These are phyloP conservation scores for Caenorhabditis sulstoni DNA, from an alignment of 2,888 invertebrate species.

Conservation along the genomic window DNA sequence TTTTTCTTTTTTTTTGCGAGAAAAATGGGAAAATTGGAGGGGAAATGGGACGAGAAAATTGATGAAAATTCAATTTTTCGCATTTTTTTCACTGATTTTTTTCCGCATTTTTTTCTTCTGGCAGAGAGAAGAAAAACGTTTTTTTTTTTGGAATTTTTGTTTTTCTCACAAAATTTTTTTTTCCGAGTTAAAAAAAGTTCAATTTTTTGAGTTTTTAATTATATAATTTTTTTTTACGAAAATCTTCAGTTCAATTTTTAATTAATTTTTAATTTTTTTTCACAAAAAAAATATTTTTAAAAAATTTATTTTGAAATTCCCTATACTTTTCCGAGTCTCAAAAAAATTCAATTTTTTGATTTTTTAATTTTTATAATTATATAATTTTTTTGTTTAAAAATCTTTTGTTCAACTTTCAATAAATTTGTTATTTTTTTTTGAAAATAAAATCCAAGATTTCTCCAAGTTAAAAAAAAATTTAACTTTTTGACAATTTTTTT, in stretches of 20 bases:
- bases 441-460: too few species aligned
- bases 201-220: neutral
- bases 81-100: too few species aligned
- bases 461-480: too few species aligned
- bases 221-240: constrained; percentile 8
- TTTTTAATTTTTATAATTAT: neutral
- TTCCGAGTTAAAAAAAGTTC: neutral
- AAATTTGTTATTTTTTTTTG: neutral
- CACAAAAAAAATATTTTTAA: too few species aligned
- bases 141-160: too few species aligned
- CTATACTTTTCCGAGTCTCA: too few species aligned
- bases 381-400: neutral
- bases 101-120: neutral
- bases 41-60: neutral
- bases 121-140: too few species aligned
- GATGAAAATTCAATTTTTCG: too few species aligned
- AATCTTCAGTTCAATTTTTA: neutral
- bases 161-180: neutral
- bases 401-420: neutral
- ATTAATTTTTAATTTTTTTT: neutral
- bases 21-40: constrained; percentile 16
- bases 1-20: neutral
- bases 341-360: too few species aligned
- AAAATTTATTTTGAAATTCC: too few species aligned
- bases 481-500: neutral